Conservation (phyloP, 1,140 invertebrate genomes). For the Parapsyche elsis region DNA sequence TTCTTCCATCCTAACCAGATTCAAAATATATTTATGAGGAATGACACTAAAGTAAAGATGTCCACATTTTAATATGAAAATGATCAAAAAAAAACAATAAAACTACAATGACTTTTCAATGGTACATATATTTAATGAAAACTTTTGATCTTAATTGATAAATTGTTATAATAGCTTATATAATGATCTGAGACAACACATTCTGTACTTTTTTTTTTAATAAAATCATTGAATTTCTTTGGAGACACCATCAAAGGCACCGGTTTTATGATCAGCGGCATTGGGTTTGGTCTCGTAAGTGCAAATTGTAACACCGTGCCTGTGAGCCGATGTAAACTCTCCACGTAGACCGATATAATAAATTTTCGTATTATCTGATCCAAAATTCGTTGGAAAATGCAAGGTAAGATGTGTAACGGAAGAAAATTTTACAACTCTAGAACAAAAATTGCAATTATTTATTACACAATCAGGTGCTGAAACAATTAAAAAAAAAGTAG, state of each 20-base stretch:
- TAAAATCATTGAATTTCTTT: constrained; percentile 69
- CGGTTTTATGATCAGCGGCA: constrained; percentile 84
- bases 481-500: constrained; percentile 13
- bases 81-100: too few relatives aligned
- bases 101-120: too few relatives aligned
- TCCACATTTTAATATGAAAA: too few relatives aligned
- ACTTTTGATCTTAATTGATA: too few relatives aligned
- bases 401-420: constrained; percentile 88
- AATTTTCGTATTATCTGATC: constrained; percentile 84
- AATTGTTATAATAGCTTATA: too few relatives aligned
- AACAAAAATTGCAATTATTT: constrained; percentile 59
- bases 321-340: constrained; percentile 85
- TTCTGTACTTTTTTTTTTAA: too few relatives aligned
- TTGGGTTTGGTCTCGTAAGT: constrained; percentile 89
- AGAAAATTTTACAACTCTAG: constrained; percentile 89
- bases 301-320: constrained; percentile 90
- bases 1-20: too few relatives aligned
- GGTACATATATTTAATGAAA: too few relatives aligned
- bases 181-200: too few relatives aligned
- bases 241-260: constrained; percentile 72
- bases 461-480: constrained; percentile 5
- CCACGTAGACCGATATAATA: constrained; percentile 96
- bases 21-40: too few relatives aligned
- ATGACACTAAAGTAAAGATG: too few relatives aligned
- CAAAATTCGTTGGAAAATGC: constrained; percentile 90